Percentiles rank a stretch among this genome's conserved stretches.
Evolutionary conservation across 2,797 vertebrate genomes (phyloP).

Genomic region (Onychomys leucogaster): DNA sequence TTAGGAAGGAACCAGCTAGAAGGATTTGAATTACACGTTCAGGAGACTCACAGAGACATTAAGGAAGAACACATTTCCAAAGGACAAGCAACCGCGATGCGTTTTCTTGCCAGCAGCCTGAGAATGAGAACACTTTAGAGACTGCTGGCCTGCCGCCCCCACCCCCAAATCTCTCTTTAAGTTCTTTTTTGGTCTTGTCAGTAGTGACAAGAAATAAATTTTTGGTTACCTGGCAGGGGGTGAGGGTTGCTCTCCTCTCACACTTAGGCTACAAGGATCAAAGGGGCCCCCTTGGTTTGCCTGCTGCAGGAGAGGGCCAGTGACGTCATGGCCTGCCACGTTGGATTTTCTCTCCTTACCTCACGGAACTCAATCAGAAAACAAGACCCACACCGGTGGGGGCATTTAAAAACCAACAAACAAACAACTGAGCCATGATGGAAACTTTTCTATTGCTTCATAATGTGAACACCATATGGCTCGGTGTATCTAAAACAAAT

Average conservation of each 20-base stretch:
- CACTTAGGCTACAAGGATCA: not conserved
- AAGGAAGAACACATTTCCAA: slow-evolving; percentile 19
- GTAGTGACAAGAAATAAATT: not conserved
- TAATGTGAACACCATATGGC: slow-evolving; percentile 59
- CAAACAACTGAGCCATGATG: not conserved
- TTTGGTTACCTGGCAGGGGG: rapidly evolving
- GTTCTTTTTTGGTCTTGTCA: not conserved
- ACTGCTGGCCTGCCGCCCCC: not conserved
- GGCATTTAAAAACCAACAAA: not conserved
- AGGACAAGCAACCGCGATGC: not conserved
- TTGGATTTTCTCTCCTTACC: not conserved
- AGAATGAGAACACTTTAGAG: not conserved
- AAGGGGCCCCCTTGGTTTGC: not conserved
- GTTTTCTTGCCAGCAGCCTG: not conserved
- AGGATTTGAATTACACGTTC: slow-evolving; percentile 73
- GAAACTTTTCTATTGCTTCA: slow-evolving; percentile 16
- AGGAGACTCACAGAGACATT: slow-evolving; percentile 19
- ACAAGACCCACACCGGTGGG: not conserved
- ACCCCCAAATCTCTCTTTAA: not conserved
- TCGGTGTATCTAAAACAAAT: slow-evolving; percentile 62
- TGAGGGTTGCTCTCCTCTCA: too few relatives aligned
- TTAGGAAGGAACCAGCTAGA: slow-evolving; percentile 59
- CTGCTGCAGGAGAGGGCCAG: too few relatives aligned
- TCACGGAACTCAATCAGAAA: not conserved
- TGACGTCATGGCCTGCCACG: not conserved